phyloP scores from a whole-genome alignment of 2,888 invertebrate genomes.

The Rutpela maculata region DNA sequence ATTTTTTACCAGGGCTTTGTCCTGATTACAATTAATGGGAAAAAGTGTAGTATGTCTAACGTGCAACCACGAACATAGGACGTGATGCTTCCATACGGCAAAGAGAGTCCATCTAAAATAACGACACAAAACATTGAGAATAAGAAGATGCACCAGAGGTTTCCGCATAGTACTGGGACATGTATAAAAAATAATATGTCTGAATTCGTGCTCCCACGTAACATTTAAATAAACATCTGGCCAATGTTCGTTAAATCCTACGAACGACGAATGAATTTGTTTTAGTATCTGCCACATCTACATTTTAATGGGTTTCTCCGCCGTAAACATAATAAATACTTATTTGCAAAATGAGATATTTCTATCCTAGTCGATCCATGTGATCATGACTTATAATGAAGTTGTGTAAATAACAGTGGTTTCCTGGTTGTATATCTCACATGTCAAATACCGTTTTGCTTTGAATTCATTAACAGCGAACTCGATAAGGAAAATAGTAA shows the following conservation, averaged over 20 bases:
- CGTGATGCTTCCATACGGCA: too few species aligned
- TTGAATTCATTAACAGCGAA: constrained; percentile 28
- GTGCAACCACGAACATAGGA: too few species aligned
- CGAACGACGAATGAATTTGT: not conserved
- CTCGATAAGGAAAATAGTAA: constrained; percentile 30
- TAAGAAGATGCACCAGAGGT: too few species aligned
- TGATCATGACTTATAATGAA: constrained; percentile 35
- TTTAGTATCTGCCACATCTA: constrained; percentile 17
- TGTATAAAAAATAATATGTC: too few species aligned
- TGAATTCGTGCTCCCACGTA: not conserved
- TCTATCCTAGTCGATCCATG: constrained; percentile 9
- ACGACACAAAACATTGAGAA: too few species aligned
- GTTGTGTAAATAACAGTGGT: constrained; percentile 19
- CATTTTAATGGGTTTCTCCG: constrained; percentile 21
- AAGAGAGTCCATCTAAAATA: too few species aligned
- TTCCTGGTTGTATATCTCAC: constrained; percentile 30
- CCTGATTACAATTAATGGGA: too few species aligned
- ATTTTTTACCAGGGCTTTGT: too few species aligned
- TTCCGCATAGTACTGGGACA: too few species aligned
- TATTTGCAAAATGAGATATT: constrained; percentile 21
- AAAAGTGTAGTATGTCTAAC: too few species aligned
- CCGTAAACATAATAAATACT: not conserved
- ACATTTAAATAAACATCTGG: not conserved
- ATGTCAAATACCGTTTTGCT: constrained; percentile 36
- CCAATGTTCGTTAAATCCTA: not conserved